Conservation (phyloP, 1,140 invertebrate species). For the Eriocheir sinensis region DNA sequence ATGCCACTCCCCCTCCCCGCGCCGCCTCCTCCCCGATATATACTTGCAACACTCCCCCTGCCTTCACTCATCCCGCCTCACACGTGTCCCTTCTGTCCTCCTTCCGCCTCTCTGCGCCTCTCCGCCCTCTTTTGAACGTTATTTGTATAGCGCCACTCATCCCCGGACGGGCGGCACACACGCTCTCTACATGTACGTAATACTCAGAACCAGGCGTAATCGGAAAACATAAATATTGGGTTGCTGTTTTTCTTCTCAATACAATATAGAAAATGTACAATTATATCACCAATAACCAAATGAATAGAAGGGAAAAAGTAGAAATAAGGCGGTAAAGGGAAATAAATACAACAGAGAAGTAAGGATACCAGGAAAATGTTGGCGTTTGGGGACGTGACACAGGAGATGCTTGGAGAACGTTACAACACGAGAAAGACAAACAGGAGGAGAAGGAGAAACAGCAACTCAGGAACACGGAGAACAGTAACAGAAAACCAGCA, state of each 20-base stretch:
- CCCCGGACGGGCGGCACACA: too few species aligned
- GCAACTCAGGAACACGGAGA: too few species aligned
- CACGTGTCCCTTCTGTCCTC: too few species aligned
- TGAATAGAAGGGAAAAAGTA: not conserved
- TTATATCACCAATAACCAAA: not conserved
- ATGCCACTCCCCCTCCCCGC: not conserved
- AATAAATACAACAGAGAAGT: not conserved
- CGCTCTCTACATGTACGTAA: too few species aligned
- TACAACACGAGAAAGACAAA: not conserved
- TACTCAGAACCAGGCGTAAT: too few species aligned
- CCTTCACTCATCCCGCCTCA: not conserved
- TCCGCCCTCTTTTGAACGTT: not conserved
- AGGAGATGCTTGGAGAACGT: not conserved
- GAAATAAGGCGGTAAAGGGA: not conserved
- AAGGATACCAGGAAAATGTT: not conserved
- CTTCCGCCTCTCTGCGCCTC: not conserved
- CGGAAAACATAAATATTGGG: too few species aligned
- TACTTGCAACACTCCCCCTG: not conserved
- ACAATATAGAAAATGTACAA: not conserved
- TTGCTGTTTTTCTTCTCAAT: too few species aligned
- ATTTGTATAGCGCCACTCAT: not conserved
- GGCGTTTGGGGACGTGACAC: not conserved
- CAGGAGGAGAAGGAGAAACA: not conserved
- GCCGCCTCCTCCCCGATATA: not conserved
- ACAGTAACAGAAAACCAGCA: not conserved